phyloP scores from a whole-genome alignment of 2,113 vertebrate genomes.

The Galeopterus variegatus region DNA sequence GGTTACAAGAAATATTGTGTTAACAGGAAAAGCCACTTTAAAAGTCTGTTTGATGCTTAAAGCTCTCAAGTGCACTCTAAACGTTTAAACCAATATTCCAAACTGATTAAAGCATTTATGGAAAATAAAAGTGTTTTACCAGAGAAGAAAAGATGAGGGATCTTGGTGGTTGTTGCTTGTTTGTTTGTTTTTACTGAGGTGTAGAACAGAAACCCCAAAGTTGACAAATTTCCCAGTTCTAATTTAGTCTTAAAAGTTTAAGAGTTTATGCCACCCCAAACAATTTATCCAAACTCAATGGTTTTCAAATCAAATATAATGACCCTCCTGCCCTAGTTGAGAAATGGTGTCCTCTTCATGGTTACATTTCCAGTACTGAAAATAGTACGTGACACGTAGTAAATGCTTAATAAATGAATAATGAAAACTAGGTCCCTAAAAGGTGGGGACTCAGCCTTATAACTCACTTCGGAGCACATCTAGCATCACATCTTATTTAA shows the following conservation, averaged over 20 bases:
- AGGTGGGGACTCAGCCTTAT: neutral
- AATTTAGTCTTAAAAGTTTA: constrained; percentile 77
- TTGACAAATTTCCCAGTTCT: constrained; percentile 81
- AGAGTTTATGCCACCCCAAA: constrained; percentile 78
- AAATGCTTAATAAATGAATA: neutral
- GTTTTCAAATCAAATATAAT: constrained; percentile 77
- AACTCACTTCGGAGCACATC: neutral
- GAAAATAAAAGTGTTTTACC: constrained; percentile 80
- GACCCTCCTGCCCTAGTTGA: neutral
- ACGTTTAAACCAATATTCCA: constrained; percentile 79
- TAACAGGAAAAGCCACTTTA: constrained; percentile 87
- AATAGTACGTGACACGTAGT: neutral
- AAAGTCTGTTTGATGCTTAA: constrained; percentile 82
- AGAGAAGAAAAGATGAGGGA: constrained; percentile 42
- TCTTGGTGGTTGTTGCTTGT: constrained; percentile 67
- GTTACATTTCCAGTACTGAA: neutral
- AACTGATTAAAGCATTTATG: constrained; percentile 81
- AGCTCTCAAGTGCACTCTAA: constrained; percentile 82
- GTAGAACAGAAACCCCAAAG: constrained; percentile 74
- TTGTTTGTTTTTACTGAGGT: constrained; percentile 83
- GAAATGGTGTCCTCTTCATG: neutral
- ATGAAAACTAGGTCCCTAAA: neutral
- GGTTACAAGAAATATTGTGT: constrained; percentile 84
- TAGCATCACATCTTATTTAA: neutral
- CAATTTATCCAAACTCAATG: constrained; percentile 74